Evolutionary conservation across 2,113 vertebrate genomes (phyloP), one percentile per base, ranked within the genome.

Genomic region (Lycaon pictus): DNA sequence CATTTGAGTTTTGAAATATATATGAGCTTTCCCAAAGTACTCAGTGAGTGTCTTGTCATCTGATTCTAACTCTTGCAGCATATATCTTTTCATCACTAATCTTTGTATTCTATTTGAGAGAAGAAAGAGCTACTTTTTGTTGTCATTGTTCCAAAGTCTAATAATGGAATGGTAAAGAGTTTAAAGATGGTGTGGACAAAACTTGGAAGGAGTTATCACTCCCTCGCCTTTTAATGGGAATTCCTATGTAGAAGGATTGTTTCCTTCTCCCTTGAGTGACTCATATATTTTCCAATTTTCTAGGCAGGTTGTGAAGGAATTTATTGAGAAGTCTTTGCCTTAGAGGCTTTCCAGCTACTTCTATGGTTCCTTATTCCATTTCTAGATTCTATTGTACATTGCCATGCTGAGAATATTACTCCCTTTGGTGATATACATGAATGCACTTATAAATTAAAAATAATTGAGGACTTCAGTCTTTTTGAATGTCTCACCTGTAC

Each of bases 1-100:
- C 7, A 63, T 93, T 82, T 95, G 56, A 97, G 29, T 43, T 89
- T 71, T 83, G 67, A 93, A 86, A 67, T 81, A 20, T 43, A 48
- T 17, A 55, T 43, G 67, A 92, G 86, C 10, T 65, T 89, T 2
- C 11, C 19, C 4, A 76, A 58, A 83, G 37, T 11, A 55, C 3
- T 82, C n/a, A 62, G 35, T 74, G 63, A 93, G 20, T 74, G 19
- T 62, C 8, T 35, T 63, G 58, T 71, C 3, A 43, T 62, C 23
- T 65, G 43, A 53, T 27, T 79, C 25, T 37, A 76, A 76, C 11
- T 56, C 16, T 63, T 58, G 55, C 20, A 96, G 79, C 16, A 96
- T 72, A 67, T 17, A 83, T 23, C 2, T 27, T 94, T 88, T 81
- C 8, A 60, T 23, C 35, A 88, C 32, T 25, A 82, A 62, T 76